Percentiles rank a stretch among this genome's conserved stretches.
Evolutionary conservation across 2,888 invertebrate genomes (phyloP).

Genomic region (Tachystola acroxantha): DNA sequence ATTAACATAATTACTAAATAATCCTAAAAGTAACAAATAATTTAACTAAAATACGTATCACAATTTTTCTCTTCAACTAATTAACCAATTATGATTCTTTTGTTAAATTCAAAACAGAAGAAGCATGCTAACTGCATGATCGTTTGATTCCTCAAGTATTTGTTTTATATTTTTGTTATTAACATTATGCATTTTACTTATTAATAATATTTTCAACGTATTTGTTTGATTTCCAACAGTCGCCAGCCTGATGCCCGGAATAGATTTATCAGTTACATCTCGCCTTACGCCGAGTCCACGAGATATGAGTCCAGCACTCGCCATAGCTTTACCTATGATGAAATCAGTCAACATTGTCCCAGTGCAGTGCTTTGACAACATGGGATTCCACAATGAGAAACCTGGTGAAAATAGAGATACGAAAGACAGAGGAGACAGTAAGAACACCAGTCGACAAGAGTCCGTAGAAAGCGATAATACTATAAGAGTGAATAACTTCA

Average conservation of each 20-base stretch:
- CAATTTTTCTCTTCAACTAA: no score
- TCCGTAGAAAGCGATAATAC: slow-evolving; percentile 58
- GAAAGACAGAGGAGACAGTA: slow-evolving; percentile 36
- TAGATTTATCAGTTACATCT: slow-evolving; percentile 81
- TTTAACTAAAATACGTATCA: not conserved
- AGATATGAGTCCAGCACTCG: slow-evolving; percentile 80
- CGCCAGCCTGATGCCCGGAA: slow-evolving; percentile 72
- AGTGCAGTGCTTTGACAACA: slow-evolving; percentile 70
- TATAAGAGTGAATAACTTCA: slow-evolving; percentile 54
- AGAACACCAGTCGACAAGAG: slow-evolving; percentile 49
- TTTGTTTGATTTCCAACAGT: slow-evolving; percentile 48
- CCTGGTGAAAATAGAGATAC: slow-evolving; percentile 34
- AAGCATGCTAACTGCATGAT: slow-evolving; percentile 33
- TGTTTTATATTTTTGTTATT: no score
- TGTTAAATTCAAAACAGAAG: not conserved
- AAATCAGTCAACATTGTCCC: slow-evolving; percentile 74
- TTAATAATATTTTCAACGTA: slow-evolving; percentile 4
- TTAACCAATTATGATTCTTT: not conserved
- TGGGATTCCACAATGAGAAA: slow-evolving; percentile 64
- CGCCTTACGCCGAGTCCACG: slow-evolving; percentile 83
- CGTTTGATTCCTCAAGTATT: no score
- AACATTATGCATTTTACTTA: no score
- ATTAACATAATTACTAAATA: slow-evolving; percentile 5
- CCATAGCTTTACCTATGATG: slow-evolving; percentile 80
- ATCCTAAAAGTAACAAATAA: not conserved